A percentile compares a stretch with the other conserved stretches of the same genome.
phyloP scores from a whole-genome alignment of 2,113 vertebrate species.

The Prinia subflava region DNA sequence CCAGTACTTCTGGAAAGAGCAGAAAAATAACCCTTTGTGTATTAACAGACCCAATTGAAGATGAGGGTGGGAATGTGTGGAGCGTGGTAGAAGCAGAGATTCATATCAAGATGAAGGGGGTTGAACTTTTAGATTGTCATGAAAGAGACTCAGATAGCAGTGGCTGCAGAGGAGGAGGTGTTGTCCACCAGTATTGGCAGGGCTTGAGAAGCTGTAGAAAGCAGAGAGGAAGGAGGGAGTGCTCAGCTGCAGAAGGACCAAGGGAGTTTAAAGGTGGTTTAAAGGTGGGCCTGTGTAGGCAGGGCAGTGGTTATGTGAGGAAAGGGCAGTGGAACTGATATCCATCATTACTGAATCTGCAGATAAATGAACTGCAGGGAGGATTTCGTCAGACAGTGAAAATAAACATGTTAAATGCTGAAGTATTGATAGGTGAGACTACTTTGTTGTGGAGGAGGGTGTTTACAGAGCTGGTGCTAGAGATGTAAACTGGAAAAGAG shows the following conservation, averaged over 20 bases:
- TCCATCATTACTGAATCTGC: fast-evolving
- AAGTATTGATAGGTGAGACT: not conserved
- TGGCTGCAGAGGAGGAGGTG: not conserved
- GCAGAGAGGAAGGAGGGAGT: not conserved
- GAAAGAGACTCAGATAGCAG: not conserved
- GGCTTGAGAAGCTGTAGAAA: not conserved
- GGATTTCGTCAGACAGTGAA: not conserved
- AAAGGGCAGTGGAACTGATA: not conserved
- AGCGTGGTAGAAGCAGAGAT: not conserved
- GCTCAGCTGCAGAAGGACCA: not conserved
- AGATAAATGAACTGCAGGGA: not conserved
- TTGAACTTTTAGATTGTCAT: not conserved
- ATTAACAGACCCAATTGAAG: not conserved
- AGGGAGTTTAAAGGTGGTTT: not conserved
- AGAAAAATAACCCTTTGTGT: not conserved
- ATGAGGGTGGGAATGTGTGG: not conserved
- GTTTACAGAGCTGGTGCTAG: not conserved
- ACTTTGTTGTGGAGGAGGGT: not conserved
- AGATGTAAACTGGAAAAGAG: not conserved
- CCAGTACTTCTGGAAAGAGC: not conserved
- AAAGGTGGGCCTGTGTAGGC: not conserved
- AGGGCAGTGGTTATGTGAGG: not conserved
- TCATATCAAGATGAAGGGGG: not conserved
- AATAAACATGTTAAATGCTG: not conserved
- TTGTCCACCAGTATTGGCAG: not conserved